phyloP scores from a whole-genome alignment of 2,113 vertebrate genomes.

The Physeter macrocephalus region DNA sequence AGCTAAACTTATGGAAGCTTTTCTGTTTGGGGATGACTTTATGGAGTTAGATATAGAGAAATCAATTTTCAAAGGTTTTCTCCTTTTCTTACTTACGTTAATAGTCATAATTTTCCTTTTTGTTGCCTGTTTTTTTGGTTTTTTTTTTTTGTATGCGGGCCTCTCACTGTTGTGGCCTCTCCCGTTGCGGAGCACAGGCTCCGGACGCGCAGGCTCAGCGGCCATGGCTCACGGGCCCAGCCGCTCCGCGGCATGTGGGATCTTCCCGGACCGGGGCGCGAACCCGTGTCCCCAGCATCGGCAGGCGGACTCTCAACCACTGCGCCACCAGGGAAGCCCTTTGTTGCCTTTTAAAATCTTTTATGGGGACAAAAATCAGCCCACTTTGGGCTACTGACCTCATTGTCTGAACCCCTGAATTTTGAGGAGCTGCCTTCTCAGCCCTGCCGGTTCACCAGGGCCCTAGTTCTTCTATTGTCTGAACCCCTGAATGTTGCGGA shows the following conservation, averaged over 20 bases:
- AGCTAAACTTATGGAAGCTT: not conserved
- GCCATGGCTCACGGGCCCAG: too few species aligned
- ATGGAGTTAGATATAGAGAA: not conserved
- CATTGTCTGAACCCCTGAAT: not conserved
- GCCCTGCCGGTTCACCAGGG: not conserved
- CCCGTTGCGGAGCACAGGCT: too few species aligned
- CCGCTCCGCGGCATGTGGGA: too few species aligned
- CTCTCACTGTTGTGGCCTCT: too few species aligned
- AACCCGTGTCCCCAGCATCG: too few species aligned
- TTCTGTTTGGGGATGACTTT: not conserved
- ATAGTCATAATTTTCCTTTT: not conserved
- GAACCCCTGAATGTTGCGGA: rapidly evolving
- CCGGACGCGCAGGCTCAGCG: too few species aligned
- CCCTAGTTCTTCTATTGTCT: not conserved
- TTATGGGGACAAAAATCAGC: not conserved
- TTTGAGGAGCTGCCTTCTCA: too few species aligned
- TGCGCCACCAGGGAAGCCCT: too few species aligned
- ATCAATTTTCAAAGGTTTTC: not conserved
- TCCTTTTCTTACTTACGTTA: not conserved
- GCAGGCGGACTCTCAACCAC: too few species aligned
- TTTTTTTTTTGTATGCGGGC: too few species aligned
- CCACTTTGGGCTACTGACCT: not conserved
- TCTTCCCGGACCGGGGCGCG: too few species aligned
- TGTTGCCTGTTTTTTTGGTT: too few species aligned
- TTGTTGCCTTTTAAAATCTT: not conserved